Percentiles rank a stretch among this genome's conserved stretches.
phyloP scores from a whole-genome alignment of 2,113 vertebrate genomes.

The Plectropomus leopardus region DNA sequence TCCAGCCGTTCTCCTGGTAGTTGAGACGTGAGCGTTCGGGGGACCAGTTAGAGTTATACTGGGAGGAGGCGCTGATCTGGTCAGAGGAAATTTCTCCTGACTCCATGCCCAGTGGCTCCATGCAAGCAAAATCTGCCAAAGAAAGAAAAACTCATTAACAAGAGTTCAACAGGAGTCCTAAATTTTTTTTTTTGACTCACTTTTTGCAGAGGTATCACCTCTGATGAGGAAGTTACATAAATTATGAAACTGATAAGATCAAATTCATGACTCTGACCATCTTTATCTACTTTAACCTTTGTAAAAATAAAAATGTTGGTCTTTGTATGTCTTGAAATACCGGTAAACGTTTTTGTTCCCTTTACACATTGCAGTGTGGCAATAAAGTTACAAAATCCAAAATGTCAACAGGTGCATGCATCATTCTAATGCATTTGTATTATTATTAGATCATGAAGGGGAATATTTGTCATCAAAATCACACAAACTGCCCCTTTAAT shows the following conservation, averaged over 20 bases:
- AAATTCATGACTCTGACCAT: not conserved
- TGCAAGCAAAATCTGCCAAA: constrained; percentile 86
- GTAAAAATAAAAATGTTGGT: not conserved
- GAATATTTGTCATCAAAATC: not conserved
- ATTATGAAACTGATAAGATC: not conserved
- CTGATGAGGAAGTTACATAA: too few relatives aligned
- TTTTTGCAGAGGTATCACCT: not conserved
- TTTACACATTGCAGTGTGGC: not conserved
- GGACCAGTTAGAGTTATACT: constrained; percentile 96
- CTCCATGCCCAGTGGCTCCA: constrained; percentile 95
- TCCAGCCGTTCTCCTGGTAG: constrained; percentile 96
- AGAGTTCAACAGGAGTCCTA: not conserved
- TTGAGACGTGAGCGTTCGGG: constrained; percentile 93
- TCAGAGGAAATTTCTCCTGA: constrained; percentile 92
- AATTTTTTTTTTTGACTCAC: not conserved
- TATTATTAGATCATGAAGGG: not conserved
- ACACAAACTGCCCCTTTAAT: not conserved
- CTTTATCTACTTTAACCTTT: not conserved
- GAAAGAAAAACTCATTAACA: constrained; percentile 17
- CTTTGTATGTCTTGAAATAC: not conserved
- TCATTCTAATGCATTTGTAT: not conserved
- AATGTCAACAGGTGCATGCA: not conserved
- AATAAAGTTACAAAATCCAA: not conserved
- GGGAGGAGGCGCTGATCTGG: constrained; percentile 93
- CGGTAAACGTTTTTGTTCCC: not conserved